Percentiles rank a stretch among this genome's conserved stretches.
These are phyloP conservation scores for Notarius lentiginosus DNA, from an alignment of 2,113 vertebrate species.

Conservation along the genomic window DNA sequence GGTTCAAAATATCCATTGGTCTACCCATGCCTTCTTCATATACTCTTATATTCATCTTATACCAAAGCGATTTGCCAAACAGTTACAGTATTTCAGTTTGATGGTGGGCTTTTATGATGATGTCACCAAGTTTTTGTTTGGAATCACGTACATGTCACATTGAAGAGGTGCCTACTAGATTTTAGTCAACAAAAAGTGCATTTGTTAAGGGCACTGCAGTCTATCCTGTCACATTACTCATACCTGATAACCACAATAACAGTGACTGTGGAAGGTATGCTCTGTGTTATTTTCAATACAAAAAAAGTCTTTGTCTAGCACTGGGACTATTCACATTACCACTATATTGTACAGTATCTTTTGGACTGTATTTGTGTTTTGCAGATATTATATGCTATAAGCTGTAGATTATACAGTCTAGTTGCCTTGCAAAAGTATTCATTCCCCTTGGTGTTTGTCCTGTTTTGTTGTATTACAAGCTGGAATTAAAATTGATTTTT, in stretches of 20 bases:
- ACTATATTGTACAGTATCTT: neutral
- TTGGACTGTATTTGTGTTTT: neutral
- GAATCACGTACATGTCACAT: conserved; percentile 10
- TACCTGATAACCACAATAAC: neutral
- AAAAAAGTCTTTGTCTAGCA: neutral
- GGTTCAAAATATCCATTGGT: too few species aligned
- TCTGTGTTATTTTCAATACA: neutral
- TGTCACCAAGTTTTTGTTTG: neutral
- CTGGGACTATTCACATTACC: neutral
- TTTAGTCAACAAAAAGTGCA: conserved; percentile 1
- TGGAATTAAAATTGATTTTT: too few species aligned
- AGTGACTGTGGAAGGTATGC: neutral
- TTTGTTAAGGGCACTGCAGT: conserved; percentile 12
- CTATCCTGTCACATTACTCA: conserved; percentile 20
- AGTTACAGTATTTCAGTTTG: neutral
- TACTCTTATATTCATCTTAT: too few species aligned
- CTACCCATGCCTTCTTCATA: too few species aligned
- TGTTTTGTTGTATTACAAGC: too few species aligned
- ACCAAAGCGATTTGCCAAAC: too few species aligned
- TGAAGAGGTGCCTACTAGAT: conserved; percentile 25
- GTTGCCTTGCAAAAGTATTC: neutral
- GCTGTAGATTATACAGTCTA: neutral
- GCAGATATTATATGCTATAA: neutral
- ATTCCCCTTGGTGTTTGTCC: too few species aligned
- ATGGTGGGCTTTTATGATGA: neutral